A percentile compares a stretch with the other conserved stretches of the same genome.
Conservation (phyloP, 1,140 invertebrate genomes). For the Sinonovacula constricta region DNA sequence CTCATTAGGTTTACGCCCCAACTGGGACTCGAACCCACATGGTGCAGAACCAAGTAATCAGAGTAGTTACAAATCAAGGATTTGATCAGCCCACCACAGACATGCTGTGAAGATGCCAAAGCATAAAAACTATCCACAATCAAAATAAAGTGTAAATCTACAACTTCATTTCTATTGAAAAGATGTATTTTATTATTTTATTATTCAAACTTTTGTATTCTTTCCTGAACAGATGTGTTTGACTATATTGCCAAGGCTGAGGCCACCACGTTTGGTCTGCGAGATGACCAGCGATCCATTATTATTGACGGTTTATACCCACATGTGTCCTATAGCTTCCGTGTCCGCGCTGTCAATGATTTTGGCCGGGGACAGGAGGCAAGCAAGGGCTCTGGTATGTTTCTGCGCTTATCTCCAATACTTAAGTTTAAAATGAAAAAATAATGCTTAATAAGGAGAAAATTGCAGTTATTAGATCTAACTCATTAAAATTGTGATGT, state of each 20-base stretch:
- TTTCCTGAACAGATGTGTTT: conserved; percentile 26
- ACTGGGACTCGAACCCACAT: too few species aligned
- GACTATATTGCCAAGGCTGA: conserved; percentile 12
- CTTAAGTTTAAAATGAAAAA: neutral
- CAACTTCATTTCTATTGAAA: neutral
- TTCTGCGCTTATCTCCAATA: neutral
- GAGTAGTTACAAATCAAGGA: too few species aligned
- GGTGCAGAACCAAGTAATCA: neutral
- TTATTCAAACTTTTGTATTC: neutral
- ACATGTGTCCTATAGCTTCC: conserved; percentile 33
- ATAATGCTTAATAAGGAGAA: neutral
- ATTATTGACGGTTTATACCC: conserved; percentile 23
- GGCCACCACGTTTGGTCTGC: conserved; percentile 8
- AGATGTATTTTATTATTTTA: neutral
- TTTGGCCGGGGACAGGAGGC: conserved; percentile 31
- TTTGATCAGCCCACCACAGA: too few species aligned
- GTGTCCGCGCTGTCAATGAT: conserved; percentile 23
- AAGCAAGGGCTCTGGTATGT: conserved; percentile 39
- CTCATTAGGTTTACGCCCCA: too few species aligned
- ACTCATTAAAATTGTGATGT: neutral
- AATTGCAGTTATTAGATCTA: neutral
- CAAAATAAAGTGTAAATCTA: too few species aligned
- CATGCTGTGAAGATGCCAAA: too few species aligned
- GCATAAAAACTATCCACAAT: too few species aligned
- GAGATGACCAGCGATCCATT: conserved; percentile 15